Evolutionary conservation across 2,797 vertebrate species (phyloP), one percentile per base, ranked within the genome.

Genomic region (Cossypha niveicapilla): DNA sequence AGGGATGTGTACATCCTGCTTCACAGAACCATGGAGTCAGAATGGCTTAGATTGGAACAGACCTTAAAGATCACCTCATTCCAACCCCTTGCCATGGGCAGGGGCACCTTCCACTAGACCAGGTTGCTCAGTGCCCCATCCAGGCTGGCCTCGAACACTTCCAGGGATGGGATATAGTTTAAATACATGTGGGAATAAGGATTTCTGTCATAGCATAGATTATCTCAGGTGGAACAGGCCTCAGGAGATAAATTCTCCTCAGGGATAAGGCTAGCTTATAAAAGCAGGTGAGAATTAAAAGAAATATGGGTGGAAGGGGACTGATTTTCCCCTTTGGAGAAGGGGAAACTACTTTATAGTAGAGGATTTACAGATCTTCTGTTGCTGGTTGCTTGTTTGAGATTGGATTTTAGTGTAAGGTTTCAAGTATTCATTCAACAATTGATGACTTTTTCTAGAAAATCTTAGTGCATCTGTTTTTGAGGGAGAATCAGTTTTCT

Each of bases 91-190:
- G n/a, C 37, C 10, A 5, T 16, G 12, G 28, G 14, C 17, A 45
- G 44, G 24, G 37, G 11, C 50, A 50, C 28, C 28, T 44, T 61
- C 56, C 12, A 8, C 28, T 50, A 44, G 48, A 44, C 23, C 28
- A 23, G 24, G 24, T 50, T 63, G 19, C 50, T 82, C 57, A 39
- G 45, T 25, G 11, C 32, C 4, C 21, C 21, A 39, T 39, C 17
- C 37, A 51, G 28, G 8, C 28, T 0, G 0, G 24, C 28, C 15
- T 34, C 3, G 9, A 70, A 27, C 32, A 11, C 17, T 30, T 30
- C 10, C 21, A 44, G n/a, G 19, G 11, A 25, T 82, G 37, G 37
- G 10, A 18, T 47, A 28, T 16, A 12, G 12, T 56, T 86, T 22
- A 62, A 75, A 56, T 44, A 22, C 9, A 18, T 5, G 3, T 15